Evolutionary conservation across 1,140 invertebrate genomes (phyloP), one percentile per base, ranked within the genome.

Genomic region (Papilio xuthus): DNA sequence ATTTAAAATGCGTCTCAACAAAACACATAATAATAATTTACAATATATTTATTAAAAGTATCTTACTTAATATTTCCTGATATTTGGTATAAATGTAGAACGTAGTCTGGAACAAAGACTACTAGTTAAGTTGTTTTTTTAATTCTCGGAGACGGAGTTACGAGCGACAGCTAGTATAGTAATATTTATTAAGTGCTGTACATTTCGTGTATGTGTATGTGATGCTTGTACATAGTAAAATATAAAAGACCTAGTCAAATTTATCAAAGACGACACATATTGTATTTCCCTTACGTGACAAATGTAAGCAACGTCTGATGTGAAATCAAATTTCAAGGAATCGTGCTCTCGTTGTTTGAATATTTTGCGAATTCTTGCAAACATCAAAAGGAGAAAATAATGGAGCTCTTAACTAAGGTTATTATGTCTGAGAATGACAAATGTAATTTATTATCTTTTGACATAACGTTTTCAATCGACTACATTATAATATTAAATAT

Each of bases 341-440:
- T 28, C 60, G 60, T 67, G 60, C 12, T 20, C n/a, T 15, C 60
- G 23, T 67, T 67, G 26, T 28, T 67, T 67, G 60, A 67, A 32
- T 32, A 67, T 67, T 32, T 67, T 67, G 26, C 60, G 10, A 67
- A 4, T 67, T 15, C 13, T 9, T 12, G 26, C 13, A 67, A 67
- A 67, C 60, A 67, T 67, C 60, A 67, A 67, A 67, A 67, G 23
- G 13, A 67, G 60, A 67, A 67, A 67, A 67, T 67, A 67, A 67
- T 67, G 60, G 26, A 67, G 60, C 60, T 67, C 4, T 28, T 67
- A 67, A 28, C 60, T 32, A 67, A 67, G 60, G 60, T 67, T 67
- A 67, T 32, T 67, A 67, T 26, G 23, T 15, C 12, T 3, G 26
- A 67, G 60, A 67, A 67, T 67, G 60, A 23, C 1, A 67, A 67